Conservation (phyloP, 2,888 invertebrate species). For the Eulithis testata region DNA sequence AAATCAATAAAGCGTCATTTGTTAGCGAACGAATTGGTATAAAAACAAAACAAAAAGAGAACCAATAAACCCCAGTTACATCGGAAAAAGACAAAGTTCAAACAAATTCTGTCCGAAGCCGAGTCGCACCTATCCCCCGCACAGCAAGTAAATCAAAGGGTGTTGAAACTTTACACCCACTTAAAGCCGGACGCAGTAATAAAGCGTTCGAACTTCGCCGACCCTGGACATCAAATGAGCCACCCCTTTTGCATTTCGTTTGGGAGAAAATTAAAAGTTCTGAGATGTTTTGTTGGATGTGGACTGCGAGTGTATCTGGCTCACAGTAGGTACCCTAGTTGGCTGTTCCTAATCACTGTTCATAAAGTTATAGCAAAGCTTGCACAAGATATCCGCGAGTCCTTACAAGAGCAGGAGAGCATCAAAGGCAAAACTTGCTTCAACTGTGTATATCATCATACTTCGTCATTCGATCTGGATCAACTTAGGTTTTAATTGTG, state of each 20-base stretch:
- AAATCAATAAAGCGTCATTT: conserved; percentile 34
- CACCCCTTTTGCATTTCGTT: conserved; percentile 77
- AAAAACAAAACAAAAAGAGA: conserved; percentile 52
- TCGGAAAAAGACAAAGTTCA: conserved; percentile 67
- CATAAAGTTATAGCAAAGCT: conserved; percentile 1
- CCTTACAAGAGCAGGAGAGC: conserved; percentile 51
- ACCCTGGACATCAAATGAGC: conserved; percentile 81
- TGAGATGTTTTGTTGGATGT: conserved; percentile 51
- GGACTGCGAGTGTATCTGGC: conserved; percentile 16
- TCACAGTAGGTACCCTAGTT: neutral
- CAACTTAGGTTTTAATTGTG: conserved; percentile 44
- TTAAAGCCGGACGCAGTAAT: conserved; percentile 85
- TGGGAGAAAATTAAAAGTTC: conserved; percentile 78
- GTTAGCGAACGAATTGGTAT: conserved; percentile 34
- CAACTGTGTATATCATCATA: conserved; percentile 37
- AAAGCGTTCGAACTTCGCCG: conserved; percentile 83
- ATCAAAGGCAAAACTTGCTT: conserved; percentile 52
- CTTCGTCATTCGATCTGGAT: conserved; percentile 54
- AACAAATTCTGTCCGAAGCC: conserved; percentile 66
- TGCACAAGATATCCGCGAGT: conserved; percentile 44
- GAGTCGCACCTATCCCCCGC: conserved; percentile 74
- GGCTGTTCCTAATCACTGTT: neutral
- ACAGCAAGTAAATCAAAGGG: conserved; percentile 83
- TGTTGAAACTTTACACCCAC: conserved; percentile 85
- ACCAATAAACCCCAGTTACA: conserved; percentile 57